Evolutionary conservation across 2,888 invertebrate species (phyloP).

Genomic region (Latheticus oryzae): DNA sequence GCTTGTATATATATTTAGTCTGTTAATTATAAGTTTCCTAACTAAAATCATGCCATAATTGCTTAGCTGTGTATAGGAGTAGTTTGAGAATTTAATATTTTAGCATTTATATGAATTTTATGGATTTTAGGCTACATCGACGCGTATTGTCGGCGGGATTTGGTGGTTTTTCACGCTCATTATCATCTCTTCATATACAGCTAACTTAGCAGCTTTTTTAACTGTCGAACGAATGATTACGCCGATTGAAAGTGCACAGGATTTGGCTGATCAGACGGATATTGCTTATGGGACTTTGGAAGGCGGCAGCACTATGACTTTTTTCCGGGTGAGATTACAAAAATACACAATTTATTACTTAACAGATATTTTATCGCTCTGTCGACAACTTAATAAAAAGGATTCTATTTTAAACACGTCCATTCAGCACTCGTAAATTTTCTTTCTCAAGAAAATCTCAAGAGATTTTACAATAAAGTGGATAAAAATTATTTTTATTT

Average conservation of each 20-base stretch:
- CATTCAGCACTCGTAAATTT: no score
- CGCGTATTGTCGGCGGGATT: slow-evolving; percentile 94
- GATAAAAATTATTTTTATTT: no score
- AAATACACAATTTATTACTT: slow-evolving; percentile 3
- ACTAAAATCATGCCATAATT: slow-evolving; percentile 8
- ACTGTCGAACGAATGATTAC: slow-evolving; percentile 97
- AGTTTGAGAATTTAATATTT: slow-evolving; percentile 26
- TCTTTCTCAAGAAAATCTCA: no score
- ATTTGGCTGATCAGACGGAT: slow-evolving; percentile 92
- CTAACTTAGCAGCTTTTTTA: slow-evolving; percentile 96
- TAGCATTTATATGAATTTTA: no score
- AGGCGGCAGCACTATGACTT: slow-evolving; percentile 97
- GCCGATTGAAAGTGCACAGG: slow-evolving; percentile 95
- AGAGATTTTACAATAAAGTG: no score
- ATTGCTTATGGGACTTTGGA: slow-evolving; percentile 95
- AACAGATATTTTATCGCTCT: no score
- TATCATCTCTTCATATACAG: slow-evolving; percentile 98
- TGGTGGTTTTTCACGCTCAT: slow-evolving; percentile 99
- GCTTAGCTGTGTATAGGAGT: slow-evolving; percentile 12
- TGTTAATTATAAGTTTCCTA: slow-evolving; percentile 5
- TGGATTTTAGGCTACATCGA: slow-evolving; percentile 81
- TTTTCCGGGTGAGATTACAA: slow-evolving; percentile 84
- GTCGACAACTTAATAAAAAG: no score
- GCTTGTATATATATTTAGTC: slow-evolving; percentile 5
- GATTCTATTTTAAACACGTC: no score